Evolutionary conservation across 2,113 vertebrate genomes (phyloP).

Genomic region (Manacus vitellinus): DNA sequence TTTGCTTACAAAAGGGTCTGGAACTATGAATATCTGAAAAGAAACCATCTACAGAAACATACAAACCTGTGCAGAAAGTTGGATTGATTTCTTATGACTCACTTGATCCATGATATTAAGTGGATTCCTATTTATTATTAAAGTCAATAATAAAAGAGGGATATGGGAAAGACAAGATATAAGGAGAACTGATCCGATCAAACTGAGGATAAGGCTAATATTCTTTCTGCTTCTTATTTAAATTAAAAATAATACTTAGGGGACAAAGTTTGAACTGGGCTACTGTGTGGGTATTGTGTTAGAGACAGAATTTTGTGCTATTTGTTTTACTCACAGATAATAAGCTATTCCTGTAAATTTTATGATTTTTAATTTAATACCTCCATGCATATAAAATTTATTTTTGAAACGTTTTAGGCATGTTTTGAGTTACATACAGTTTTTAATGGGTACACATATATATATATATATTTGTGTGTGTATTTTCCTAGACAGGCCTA

Average conservation of each 20-base stretch:
- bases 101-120: not conserved
- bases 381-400: not conserved
- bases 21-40: not conserved
- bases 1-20: not conserved
- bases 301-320: not conserved
- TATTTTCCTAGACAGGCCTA: conserved; percentile 32
- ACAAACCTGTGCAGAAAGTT: not conserved
- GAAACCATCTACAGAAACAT: not conserved
- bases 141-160: not conserved
- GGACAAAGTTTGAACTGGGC: not conserved
- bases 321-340: not conserved
- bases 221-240: not conserved
- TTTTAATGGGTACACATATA: not conserved
- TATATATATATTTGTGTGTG: not conserved
- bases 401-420: not conserved
- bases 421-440: not conserved
- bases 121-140: not conserved
- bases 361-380: not conserved
- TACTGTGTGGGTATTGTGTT: not conserved
- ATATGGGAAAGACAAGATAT: not conserved
- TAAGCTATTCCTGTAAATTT: not conserved
- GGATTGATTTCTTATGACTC: not conserved
- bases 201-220: not conserved
- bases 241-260: not conserved
- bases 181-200: not conserved